Conservation (phyloP, 2,888 invertebrate species). For the Drosophila pseudotakahashii region DNA sequence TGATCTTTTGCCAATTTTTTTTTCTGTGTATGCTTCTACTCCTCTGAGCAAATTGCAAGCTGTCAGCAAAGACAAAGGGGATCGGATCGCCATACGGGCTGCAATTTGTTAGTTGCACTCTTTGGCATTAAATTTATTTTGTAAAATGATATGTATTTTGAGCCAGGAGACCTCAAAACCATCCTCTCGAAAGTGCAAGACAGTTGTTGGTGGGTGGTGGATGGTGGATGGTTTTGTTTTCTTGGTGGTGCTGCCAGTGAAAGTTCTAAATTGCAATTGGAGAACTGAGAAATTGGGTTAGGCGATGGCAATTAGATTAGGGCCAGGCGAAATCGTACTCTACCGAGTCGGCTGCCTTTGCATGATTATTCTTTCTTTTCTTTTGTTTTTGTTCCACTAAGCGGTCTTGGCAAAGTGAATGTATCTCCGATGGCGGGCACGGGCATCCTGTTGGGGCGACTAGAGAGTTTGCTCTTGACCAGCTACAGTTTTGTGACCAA, state of each 20-base stretch:
- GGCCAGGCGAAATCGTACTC: slow-evolving; percentile 26
- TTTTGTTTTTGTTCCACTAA: slow-evolving; percentile 16
- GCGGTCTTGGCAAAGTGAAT: slow-evolving; percentile 38
- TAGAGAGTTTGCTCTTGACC: slow-evolving; percentile 22
- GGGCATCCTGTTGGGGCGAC: slow-evolving; percentile 37
- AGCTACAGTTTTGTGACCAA: slow-evolving; percentile 44
- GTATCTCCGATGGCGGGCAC: slow-evolving; percentile 22
- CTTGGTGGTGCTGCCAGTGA: slow-evolving; percentile 28
- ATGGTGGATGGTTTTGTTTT: background rate
- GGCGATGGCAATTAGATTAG: slow-evolving; percentile 45
- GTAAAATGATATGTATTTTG: slow-evolving; percentile 57
- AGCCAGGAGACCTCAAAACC: slow-evolving; percentile 20
- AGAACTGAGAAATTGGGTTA: slow-evolving; percentile 37
- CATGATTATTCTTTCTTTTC: background rate
- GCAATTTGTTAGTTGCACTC: slow-evolving; percentile 39
- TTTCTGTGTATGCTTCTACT: no score
- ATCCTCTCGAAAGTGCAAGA: slow-evolving; percentile 30
- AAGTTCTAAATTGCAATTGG: slow-evolving; percentile 35
- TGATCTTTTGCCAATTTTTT: no score
- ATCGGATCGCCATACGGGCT: slow-evolving; percentile 14
- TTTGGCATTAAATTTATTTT: slow-evolving; percentile 44
- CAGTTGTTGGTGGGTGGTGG: slow-evolving; percentile 10
- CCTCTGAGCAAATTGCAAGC: slow-evolving; percentile 23
- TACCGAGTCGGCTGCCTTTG: slow-evolving; percentile 6
- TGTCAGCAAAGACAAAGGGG: slow-evolving; percentile 36